phyloP scores from a whole-genome alignment of 2,113 vertebrate genomes.

The Hipposideros armiger region DNA sequence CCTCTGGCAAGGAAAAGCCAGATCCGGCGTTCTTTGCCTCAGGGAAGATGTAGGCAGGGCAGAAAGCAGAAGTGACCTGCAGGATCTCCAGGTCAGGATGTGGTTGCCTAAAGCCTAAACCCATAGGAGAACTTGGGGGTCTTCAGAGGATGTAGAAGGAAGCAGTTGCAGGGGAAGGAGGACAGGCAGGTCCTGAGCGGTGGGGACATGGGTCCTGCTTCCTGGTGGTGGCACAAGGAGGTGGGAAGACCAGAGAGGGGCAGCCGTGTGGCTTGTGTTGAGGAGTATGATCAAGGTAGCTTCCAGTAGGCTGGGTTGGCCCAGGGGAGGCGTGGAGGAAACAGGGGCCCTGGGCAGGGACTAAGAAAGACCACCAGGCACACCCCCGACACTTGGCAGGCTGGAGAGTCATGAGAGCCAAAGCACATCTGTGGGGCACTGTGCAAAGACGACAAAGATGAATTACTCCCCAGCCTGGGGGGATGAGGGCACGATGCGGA shows the following conservation, averaged over 20 bases:
- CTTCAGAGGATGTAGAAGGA: background rate
- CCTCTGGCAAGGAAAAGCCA: background rate
- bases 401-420: background rate
- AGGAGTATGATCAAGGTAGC: background rate
- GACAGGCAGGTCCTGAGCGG: background rate
- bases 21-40: background rate
- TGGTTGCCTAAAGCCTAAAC: background rate
- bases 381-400: background rate
- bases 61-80: background rate
- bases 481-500: background rate
- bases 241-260: background rate
- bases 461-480: background rate
- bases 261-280: fast-evolving
- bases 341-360: background rate
- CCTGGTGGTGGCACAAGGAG: background rate
- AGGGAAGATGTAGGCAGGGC: background rate
- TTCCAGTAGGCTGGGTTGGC: background rate
- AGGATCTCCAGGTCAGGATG: background rate
- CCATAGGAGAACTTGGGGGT: background rate
- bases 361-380: background rate
- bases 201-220: background rate
- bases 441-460: background rate
- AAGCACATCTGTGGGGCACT: background rate
- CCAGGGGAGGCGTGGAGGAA: background rate
- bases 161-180: background rate